Base-by-base conservation (phyloP, 1,140 invertebrate genomes). In the Paracyclopina nana region DNA sequence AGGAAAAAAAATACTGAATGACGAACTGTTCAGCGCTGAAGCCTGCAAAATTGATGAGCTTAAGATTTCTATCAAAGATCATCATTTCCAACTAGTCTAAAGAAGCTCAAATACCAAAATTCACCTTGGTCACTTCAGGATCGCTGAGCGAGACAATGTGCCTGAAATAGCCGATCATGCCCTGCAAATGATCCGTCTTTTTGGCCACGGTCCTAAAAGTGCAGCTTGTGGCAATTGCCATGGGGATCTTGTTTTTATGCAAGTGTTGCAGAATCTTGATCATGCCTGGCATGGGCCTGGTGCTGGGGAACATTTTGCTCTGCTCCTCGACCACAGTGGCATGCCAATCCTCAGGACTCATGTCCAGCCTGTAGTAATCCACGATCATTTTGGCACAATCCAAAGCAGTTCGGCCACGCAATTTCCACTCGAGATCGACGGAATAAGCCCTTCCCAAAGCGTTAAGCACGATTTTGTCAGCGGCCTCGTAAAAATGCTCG, bases 201-300 rank as follows among this genome's bases (percentile, higher is more conserved):
- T n/a, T n/a, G n/a, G n/a, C n/a, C n/a, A n/a, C n/a, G n/a, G n/a
- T n/a, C n/a, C n/a, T n/a, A n/a, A n/a, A n/a, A n/a, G n/a, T n/a
- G n/a, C n/a, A 88, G 46, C 86, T 88, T 2, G 88, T 94, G 0
- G 87, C 91, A 43, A 95, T 65, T 4, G 81, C 81, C 42, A 90
- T 78, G 4, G 84, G 84, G 50, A 91, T 67, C 24, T 78, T 75
- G 25, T 82, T 72, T 51, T 75, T 69, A 54, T 80, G 69, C 1
- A 95, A 66, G 63, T 95, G 86, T 40, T 68, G 66, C 1, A 95
- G 70, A 24, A 96, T 64, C 56, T 70, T 72, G 60, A 82, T 79
- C 24, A 79, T 87, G 56, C 87, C 88, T 82, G 60, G 55, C 68
- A 66, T 56, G 54, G 40, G 54, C 55, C 30, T 50, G 50, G 20